Conservation (phyloP, 1,140 invertebrate genomes). For the Cataglyphis hispanica region DNA sequence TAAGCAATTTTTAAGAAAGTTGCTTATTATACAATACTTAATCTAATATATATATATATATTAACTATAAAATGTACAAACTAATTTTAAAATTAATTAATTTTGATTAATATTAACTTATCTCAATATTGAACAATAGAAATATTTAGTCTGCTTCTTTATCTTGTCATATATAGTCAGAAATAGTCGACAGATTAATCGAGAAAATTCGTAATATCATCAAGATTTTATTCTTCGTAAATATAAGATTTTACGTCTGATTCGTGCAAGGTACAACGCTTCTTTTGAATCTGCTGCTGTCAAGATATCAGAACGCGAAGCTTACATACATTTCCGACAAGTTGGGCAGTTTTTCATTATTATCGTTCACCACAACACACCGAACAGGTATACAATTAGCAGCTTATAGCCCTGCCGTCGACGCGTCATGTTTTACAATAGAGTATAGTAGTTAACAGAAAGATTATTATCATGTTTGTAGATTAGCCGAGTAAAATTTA, state of each 20-base stretch:
- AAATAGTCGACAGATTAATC: not conserved
- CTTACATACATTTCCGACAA: slow-evolving; percentile 45
- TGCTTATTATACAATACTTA: not conserved
- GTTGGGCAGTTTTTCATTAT: slow-evolving; percentile 39
- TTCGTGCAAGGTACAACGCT: not conserved
- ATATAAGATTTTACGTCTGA: not conserved
- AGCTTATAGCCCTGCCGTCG: not conserved
- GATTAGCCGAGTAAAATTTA: not conserved
- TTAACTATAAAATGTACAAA: not conserved
- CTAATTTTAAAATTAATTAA: not conserved
- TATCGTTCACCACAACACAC: slow-evolving; percentile 10
- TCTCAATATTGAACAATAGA: not conserved
- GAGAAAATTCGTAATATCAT: not conserved
- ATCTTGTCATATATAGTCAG: not conserved
- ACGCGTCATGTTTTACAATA: slow-evolving; percentile 21
- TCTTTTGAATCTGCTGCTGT: slow-evolving; percentile 27
- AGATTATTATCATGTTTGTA: slow-evolving; percentile 18
- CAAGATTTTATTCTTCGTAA: slow-evolving; percentile 1
- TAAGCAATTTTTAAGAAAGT: not conserved
- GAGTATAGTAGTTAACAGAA: not conserved
- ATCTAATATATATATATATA: not conserved
- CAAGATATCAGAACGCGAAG: not conserved
- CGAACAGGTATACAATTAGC: slow-evolving; percentile 41
- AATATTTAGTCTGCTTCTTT: not conserved
- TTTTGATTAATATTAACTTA: not conserved